Evolutionary conservation across 2,797 vertebrate genomes (phyloP).

Genomic region (Gallinago solitaria): DNA sequence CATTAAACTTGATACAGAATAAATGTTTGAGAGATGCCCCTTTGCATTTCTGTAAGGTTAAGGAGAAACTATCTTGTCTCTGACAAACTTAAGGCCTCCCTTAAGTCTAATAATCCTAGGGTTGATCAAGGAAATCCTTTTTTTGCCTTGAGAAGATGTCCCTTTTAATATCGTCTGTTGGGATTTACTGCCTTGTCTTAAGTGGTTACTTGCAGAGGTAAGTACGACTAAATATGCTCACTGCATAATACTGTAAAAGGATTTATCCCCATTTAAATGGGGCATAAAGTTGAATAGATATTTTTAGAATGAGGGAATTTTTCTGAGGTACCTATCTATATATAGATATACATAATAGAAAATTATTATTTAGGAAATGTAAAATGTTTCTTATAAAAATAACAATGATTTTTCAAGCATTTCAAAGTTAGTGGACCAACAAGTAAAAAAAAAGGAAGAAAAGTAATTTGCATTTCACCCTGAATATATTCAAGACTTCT

Average conservation of each 20-base stretch:
- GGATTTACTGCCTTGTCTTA: constrained; percentile 13
- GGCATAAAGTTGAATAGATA: background rate
- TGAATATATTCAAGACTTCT: constrained; percentile 17
- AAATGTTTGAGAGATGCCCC: background rate
- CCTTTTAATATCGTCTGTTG: constrained; percentile 1
- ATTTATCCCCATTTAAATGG: constrained; percentile 35
- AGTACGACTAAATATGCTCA: constrained; percentile 20
- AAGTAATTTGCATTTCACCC: background rate
- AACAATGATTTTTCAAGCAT: background rate
- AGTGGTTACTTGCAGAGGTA: constrained; percentile 31
- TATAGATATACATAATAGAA: background rate
- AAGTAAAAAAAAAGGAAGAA: background rate
- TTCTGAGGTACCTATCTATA: background rate
- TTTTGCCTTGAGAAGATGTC: constrained; percentile 25
- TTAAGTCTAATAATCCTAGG: background rate
- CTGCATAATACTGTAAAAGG: constrained; percentile 31
- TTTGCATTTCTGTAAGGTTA: background rate
- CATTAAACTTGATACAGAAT: background rate
- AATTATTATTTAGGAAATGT: background rate
- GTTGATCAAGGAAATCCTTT: background rate
- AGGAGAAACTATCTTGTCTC: background rate
- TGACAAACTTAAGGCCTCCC: background rate
- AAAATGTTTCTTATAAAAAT: background rate
- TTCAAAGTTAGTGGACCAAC: background rate
- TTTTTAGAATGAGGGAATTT: background rate